Evolutionary conservation across 2,797 vertebrate species (phyloP).

Genomic region (Pseudochaenichthys georgianus): DNA sequence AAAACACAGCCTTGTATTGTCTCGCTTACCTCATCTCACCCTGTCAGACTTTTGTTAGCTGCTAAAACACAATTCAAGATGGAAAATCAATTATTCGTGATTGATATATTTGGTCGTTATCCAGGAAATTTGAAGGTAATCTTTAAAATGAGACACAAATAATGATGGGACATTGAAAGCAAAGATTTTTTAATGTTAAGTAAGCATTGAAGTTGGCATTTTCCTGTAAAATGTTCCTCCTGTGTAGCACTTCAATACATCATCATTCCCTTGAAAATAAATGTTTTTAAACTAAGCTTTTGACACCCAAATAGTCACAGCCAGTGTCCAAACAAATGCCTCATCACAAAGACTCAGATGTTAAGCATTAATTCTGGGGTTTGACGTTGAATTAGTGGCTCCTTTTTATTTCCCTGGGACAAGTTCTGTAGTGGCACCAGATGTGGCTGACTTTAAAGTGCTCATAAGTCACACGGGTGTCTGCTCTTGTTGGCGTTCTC

Average conservation of each 20-base stretch:
- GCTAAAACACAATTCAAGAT: slow-evolving; percentile 11
- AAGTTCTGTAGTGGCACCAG: slow-evolving; percentile 57
- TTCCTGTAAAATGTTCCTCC: neutral
- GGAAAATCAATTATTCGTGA: neutral
- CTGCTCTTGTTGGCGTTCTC: slow-evolving; percentile 36
- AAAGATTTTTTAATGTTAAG: neutral
- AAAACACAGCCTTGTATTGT: slow-evolving; percentile 15
- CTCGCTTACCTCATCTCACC: slow-evolving; percentile 39
- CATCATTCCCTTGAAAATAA: neutral
- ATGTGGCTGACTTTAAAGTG: slow-evolving; percentile 64
- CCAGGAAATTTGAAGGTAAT: neutral
- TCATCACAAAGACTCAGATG: slow-evolving; percentile 41
- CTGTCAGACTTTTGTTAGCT: slow-evolving; percentile 2
- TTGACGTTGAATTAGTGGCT: slow-evolving; percentile 33
- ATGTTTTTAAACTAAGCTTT: neutral
- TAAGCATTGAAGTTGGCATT: neutral
- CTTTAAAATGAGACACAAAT: neutral
- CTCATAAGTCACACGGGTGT: slow-evolving; percentile 57
- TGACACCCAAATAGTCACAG: neutral
- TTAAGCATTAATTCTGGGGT: slow-evolving; percentile 31
- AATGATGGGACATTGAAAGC: neutral
- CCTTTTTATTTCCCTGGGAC: slow-evolving; percentile 41
- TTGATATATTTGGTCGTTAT: neutral
- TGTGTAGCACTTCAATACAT: neutral
- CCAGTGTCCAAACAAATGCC: neutral